These are phyloP conservation scores for Alethe castanea DNA, from an alignment of 2,113 vertebrate genomes.

Conservation along the genomic window DNA sequence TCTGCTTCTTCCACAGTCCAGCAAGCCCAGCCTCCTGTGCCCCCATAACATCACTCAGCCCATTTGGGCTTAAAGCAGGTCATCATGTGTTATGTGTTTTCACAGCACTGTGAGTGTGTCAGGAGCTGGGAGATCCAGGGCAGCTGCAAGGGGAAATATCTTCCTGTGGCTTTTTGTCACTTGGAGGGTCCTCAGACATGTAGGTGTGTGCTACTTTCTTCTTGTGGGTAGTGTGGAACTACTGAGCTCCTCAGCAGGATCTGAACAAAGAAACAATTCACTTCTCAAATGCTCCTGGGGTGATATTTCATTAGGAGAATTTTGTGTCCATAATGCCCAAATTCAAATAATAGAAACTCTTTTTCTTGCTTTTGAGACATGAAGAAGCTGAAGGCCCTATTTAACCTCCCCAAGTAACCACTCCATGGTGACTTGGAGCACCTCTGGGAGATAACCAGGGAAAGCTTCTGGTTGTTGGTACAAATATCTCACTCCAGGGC, in stretches of 20 bases:
- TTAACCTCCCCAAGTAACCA: neutral
- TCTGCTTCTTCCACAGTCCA: neutral
- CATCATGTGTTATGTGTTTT: neutral
- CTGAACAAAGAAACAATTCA: neutral
- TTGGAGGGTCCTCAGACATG: neutral
- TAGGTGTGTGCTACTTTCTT: neutral
- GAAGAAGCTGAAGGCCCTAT: neutral
- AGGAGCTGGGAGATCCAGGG: neutral
- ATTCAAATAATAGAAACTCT: neutral
- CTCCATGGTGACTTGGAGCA: neutral
- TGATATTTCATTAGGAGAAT: neutral
- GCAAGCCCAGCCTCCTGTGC: neutral
- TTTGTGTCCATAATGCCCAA: neutral
- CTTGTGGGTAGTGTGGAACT: neutral
- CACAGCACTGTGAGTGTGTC: neutral
- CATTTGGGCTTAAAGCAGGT: neutral
- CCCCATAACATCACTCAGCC: accelerated
- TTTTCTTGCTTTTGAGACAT: neutral
- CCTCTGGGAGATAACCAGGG: neutral
- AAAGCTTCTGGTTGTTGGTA: neutral
- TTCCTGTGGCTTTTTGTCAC: neutral
- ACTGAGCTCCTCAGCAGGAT: neutral
- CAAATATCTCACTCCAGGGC: neutral
- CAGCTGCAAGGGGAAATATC: neutral
- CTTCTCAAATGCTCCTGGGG: neutral